Evolutionary conservation across 1,140 invertebrate species (phyloP).

Genomic region (Capitella teleta): DNA sequence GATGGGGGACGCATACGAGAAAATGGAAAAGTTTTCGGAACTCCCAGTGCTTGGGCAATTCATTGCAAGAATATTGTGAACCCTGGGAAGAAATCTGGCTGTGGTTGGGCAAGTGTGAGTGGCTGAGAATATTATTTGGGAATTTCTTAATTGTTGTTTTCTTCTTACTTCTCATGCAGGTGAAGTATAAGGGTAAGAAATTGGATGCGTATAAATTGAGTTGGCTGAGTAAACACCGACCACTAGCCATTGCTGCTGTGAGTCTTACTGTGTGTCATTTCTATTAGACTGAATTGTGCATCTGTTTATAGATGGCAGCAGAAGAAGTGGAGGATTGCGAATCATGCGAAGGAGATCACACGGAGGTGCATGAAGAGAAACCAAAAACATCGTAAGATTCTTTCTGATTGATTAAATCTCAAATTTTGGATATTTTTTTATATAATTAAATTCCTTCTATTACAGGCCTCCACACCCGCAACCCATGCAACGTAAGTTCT

Average conservation of each 20-base stretch:
- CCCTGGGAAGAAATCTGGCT: slow-evolving; percentile 80
- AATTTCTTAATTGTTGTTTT: slow-evolving; percentile 5
- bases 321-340: background rate
- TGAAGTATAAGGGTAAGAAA: slow-evolving; percentile 69
- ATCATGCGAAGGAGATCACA: too few relatives aligned
- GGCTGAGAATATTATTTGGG: slow-evolving; percentile 7
- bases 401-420: too few relatives aligned
- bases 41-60: slow-evolving; percentile 84
- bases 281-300: background rate
- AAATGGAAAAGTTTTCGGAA: slow-evolving; percentile 72
- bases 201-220: slow-evolving; percentile 74
- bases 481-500: too few relatives aligned
- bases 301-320: background rate
- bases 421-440: too few relatives aligned
- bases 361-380: too few relatives aligned
- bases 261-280: background rate
- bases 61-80: slow-evolving; percentile 82
- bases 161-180: slow-evolving; percentile 25
- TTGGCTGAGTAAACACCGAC: slow-evolving; percentile 57
- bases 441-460: too few relatives aligned
- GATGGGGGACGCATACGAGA: slow-evolving; percentile 79
- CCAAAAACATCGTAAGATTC: too few relatives aligned
- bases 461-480: too few relatives aligned
- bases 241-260: slow-evolving; percentile 10
- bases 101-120: slow-evolving; percentile 68